These are phyloP conservation scores for Yoshiicerus persimilis DNA, from an alignment of 1,140 invertebrate genomes.

Conservation along the genomic window DNA sequence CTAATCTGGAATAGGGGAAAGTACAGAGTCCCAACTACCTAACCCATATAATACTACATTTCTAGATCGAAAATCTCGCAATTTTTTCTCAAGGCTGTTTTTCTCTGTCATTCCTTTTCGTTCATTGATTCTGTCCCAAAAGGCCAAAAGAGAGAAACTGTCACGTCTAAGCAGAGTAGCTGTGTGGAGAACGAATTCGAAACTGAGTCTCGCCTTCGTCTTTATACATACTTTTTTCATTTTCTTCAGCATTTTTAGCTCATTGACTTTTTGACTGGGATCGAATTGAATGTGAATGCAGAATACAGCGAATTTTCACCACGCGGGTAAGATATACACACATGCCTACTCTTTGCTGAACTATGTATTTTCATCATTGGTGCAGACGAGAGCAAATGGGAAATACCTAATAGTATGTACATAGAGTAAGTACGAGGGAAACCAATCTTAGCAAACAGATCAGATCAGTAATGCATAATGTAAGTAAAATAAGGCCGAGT, in stretches of 20 bases:
- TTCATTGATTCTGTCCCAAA: constrained; percentile 9
- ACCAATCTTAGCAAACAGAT: neutral
- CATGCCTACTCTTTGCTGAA: too few species aligned
- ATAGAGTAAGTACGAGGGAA: neutral
- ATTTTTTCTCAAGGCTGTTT: neutral
- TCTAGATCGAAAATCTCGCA: neutral
- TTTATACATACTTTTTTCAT: neutral
- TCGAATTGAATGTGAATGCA: neutral
- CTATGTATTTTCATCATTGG: too few species aligned
- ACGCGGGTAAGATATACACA: neutral
- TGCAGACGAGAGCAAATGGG: neutral
- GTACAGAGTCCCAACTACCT: neutral
- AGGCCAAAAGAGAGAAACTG: neutral
- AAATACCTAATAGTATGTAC: neutral
- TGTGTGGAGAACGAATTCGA: neutral
- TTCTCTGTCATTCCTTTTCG: neutral
- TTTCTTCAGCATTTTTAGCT: constrained; percentile 2
- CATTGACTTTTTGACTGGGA: constrained; percentile 18
- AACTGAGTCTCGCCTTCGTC: neutral
- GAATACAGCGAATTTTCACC: neutral
- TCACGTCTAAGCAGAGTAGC: neutral
- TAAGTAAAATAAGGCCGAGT: neutral
- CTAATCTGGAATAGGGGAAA: neutral
- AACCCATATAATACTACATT: neutral
- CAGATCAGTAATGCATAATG: neutral